Evolutionary conservation across 2,797 vertebrate species (phyloP).

Genomic region (Muscicapa comitata): DNA sequence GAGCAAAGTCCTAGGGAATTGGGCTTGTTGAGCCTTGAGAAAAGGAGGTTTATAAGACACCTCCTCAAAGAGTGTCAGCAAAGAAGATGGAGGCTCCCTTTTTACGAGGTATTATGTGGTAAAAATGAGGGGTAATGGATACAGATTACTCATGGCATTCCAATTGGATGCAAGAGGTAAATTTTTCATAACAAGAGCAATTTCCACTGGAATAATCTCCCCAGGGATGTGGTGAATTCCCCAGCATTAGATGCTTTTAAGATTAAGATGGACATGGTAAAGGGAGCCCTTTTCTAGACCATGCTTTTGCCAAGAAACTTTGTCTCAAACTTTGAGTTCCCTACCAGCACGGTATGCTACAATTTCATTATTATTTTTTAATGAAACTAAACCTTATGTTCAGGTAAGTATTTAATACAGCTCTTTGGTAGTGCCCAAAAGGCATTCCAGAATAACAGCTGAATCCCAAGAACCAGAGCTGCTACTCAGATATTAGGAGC

Average conservation of each 20-base stretch:
- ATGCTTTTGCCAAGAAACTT: background rate
- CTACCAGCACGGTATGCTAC: background rate
- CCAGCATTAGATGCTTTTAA: background rate
- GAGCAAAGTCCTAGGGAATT: background rate
- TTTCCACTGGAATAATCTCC: background rate
- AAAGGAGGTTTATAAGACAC: background rate
- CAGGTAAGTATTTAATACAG: background rate
- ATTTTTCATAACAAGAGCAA: background rate
- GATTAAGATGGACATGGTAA: background rate
- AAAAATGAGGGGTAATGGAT: background rate
- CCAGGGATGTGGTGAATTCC: background rate
- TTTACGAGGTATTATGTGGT: background rate
- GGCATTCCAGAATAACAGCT: background rate
- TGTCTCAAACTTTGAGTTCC: background rate
- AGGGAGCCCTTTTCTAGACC: background rate
- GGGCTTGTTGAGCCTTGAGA: background rate
- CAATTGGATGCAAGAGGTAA: accelerated
- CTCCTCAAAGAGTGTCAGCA: background rate
- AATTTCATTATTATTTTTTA: background rate
- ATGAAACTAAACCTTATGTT: background rate
- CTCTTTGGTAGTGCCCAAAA: background rate
- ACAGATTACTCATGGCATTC: background rate
- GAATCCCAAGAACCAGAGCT: background rate
- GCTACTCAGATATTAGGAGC: background rate
- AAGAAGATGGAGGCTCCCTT: background rate